Conservation (phyloP, 1,140 invertebrate genomes). For the Neotoxoptera formosana region DNA sequence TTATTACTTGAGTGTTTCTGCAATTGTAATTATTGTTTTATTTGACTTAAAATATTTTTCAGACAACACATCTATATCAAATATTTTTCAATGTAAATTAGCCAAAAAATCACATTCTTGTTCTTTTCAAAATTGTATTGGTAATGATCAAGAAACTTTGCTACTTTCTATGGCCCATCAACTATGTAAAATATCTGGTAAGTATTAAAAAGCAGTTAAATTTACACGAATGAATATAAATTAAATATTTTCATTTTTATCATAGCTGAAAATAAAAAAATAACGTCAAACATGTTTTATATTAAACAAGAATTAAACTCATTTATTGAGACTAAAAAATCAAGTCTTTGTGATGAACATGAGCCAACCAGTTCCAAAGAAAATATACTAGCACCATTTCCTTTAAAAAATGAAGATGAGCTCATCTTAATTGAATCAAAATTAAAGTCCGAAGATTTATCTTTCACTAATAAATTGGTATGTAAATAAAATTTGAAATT, state of each 20-base stretch:
- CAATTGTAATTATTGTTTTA: neutral
- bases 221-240: neutral
- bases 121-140: neutral
- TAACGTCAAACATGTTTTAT: neutral
- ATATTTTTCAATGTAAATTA: neutral
- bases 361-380: neutral
- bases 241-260: neutral
- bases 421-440: neutral
- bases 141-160: neutral
- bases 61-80: neutral
- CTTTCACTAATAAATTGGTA: neutral
- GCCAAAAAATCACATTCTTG: neutral
- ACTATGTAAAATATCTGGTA: neutral
- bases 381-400: neutral
- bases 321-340: constrained; percentile 5
- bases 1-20: neutral
- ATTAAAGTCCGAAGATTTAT: neutral
- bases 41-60: neutral
- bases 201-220: neutral
- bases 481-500: neutral
- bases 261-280: neutral
- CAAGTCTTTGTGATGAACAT: neutral
- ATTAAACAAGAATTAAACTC: constrained; percentile 21
- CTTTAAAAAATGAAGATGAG: neutral
- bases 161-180: neutral